phyloP scores from a whole-genome alignment of 2,888 invertebrate genomes.

The Pecten maximus region DNA sequence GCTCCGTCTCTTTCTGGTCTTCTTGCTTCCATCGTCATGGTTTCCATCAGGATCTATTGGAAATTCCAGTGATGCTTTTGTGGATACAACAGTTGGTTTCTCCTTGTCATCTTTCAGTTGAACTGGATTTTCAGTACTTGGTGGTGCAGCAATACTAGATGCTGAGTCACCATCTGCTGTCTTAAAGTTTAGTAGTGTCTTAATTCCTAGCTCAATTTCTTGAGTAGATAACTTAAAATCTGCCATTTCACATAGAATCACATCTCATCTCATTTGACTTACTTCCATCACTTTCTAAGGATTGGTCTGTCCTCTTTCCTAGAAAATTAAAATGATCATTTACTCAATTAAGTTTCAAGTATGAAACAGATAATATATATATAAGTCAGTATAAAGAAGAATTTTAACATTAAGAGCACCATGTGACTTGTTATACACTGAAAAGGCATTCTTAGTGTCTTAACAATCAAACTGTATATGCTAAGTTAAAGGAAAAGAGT shows the following conservation, averaged over 20 bases:
- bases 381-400: too few species aligned
- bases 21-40: conserved; percentile 35
- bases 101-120: neutral
- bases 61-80: neutral
- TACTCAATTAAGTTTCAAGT: too few species aligned
- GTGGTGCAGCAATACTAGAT: neutral
- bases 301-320: neutral
- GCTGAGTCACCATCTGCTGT: neutral
- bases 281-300: neutral
- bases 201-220: conserved; percentile 51
- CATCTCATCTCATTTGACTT: neutral
- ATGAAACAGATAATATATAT: too few species aligned
- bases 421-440: too few species aligned
- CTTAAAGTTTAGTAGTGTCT: conserved; percentile 46
- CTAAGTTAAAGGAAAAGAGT: too few species aligned
- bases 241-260: conserved; percentile 12
- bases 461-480: too few species aligned
- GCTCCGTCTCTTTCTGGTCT: conserved; percentile 36
- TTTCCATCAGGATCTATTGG: neutral
- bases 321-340: neutral
- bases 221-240: conserved; percentile 30
- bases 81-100: neutral
- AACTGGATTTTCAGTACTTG: neutral
- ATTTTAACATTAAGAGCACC: too few species aligned
- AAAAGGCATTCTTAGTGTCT: too few species aligned